Conservation (phyloP, 2,888 invertebrate species). For the Clanis bilineata region DNA sequence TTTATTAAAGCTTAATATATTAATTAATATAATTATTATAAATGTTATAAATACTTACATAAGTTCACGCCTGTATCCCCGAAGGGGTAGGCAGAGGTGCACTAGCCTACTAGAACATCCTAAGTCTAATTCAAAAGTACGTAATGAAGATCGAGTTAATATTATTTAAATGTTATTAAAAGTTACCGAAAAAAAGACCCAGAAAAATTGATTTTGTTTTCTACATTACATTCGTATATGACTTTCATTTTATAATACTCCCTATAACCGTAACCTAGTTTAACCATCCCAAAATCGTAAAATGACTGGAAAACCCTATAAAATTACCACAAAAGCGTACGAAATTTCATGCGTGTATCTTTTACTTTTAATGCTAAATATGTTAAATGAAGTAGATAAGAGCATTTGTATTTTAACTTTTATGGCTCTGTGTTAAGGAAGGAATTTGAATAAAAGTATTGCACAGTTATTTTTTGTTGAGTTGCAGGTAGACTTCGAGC, state of each 20-base stretch:
- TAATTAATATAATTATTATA: too few species aligned
- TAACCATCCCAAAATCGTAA: constrained; percentile 1
- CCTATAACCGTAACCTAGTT: neutral
- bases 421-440: neutral
- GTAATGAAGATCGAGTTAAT: too few species aligned
- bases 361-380: neutral
- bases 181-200: too few species aligned
- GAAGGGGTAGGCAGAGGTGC: too few species aligned
- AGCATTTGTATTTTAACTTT: neutral
- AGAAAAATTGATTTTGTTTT: too few species aligned
- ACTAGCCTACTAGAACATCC: too few species aligned
- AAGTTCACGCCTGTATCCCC: too few species aligned
- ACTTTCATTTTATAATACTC: neutral
- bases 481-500: neutral
- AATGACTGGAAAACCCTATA: neutral
- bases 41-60: too few species aligned
- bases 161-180: too few species aligned
- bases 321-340: neutral
- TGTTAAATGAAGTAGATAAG: neutral
- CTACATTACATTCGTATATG: neutral
- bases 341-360: neutral
- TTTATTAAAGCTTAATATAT: too few species aligned
- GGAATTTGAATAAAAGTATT: neutral
- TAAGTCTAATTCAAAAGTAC: too few species aligned
- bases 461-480: neutral